Evolutionary conservation across 2,113 vertebrate genomes (phyloP).

Genomic region (Podiceps cristatus): DNA sequence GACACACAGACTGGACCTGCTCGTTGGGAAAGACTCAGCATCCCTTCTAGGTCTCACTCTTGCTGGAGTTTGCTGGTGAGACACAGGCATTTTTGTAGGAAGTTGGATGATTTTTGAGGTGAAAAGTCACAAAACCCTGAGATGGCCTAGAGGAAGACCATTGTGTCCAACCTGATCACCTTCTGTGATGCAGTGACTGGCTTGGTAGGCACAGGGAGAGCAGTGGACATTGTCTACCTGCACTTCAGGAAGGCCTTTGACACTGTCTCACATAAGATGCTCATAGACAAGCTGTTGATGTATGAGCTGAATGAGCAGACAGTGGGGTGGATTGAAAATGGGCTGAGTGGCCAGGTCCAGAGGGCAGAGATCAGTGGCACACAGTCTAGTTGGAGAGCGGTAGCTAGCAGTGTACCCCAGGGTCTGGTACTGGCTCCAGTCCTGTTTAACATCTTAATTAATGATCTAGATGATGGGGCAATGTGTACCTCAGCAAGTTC

Average conservation of each 20-base stretch:
- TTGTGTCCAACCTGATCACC: background rate
- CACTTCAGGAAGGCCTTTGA: background rate
- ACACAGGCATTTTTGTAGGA: background rate
- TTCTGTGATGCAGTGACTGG: background rate
- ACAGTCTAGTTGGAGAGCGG: background rate
- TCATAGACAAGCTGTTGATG: background rate
- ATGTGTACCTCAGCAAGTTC: background rate
- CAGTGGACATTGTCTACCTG: background rate
- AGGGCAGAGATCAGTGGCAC: background rate
- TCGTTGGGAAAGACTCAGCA: background rate
- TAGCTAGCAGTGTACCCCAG: background rate
- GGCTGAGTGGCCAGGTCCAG: background rate
- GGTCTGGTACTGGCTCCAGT: background rate
- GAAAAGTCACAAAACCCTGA: background rate
- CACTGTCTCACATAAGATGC: background rate
- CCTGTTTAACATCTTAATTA: background rate
- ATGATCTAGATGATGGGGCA: background rate
- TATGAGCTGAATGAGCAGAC: background rate
- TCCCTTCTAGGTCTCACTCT: background rate
- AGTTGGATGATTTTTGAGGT: background rate
- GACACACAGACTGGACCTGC: background rate
- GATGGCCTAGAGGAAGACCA: background rate
- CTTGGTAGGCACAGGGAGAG: background rate
- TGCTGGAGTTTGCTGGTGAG: background rate
- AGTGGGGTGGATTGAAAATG: background rate